Conservation (phyloP, 2,888 invertebrate genomes). For the Liopterus haemorrhoidalis region DNA sequence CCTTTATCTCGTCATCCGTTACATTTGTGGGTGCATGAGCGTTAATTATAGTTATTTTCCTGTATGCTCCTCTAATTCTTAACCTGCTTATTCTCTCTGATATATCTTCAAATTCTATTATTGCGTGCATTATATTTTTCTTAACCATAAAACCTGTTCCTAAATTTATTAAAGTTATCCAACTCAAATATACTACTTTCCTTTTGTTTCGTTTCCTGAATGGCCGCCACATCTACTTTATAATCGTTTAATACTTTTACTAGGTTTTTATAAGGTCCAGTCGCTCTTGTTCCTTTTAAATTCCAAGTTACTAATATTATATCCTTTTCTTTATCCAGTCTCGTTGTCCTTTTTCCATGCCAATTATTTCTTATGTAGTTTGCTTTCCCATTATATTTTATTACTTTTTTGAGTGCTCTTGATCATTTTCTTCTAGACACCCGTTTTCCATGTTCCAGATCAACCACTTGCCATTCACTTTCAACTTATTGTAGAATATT, state of each 20-base stretch:
- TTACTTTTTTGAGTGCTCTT: background rate
- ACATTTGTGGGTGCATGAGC: too few relatives aligned
- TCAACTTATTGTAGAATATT: slow-evolving; percentile 1
- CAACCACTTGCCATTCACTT: background rate
- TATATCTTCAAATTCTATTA: too few relatives aligned
- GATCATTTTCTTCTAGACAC: too few relatives aligned
- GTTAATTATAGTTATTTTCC: too few relatives aligned
- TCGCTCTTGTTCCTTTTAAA: background rate
- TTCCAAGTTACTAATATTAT: slow-evolving; percentile 3
- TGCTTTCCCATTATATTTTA: background rate
- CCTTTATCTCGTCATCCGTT: too few relatives aligned
- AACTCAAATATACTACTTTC: too few relatives aligned
- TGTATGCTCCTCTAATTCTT: too few relatives aligned
- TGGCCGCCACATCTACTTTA: background rate
- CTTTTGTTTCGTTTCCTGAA: slow-evolving; percentile 6
- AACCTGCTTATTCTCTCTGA: too few relatives aligned
- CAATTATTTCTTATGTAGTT: background rate
- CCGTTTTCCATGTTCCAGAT: too few relatives aligned
- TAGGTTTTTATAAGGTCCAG: slow-evolving; percentile 5
- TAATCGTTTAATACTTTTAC: background rate
- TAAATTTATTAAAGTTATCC: too few relatives aligned
- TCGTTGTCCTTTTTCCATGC: background rate
- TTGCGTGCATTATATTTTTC: too few relatives aligned
- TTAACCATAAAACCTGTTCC: too few relatives aligned
- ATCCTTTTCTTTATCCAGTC: background rate